phyloP scores from a whole-genome alignment of 1,140 invertebrate species.

The Diorhabda elongata region DNA sequence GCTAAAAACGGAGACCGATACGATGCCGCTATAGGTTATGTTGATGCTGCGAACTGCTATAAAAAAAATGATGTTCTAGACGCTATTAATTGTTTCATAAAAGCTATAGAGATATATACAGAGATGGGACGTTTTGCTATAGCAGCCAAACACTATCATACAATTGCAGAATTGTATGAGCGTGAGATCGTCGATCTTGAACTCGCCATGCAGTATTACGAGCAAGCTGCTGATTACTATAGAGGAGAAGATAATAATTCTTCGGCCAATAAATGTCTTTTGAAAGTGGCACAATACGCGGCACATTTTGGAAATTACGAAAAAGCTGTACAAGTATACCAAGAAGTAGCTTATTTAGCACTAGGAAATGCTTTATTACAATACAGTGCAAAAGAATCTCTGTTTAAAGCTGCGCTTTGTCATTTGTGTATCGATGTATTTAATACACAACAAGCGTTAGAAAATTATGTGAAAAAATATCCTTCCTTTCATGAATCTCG shows the following conservation, averaged over 20 bases:
- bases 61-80: conserved; percentile 92
- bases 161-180: conserved; percentile 97
- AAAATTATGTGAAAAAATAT: conserved; percentile 90
- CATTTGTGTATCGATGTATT: conserved; percentile 93
- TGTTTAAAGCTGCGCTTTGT: conserved; percentile 91
- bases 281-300: conserved; percentile 96
- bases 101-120: conserved; percentile 97
- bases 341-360: conserved; percentile 87
- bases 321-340: conserved; percentile 96
- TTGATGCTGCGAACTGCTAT: conserved; percentile 96
- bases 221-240: conserved; percentile 96
- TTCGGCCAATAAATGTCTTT: conserved; percentile 95
- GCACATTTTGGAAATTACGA: conserved; percentile 96
- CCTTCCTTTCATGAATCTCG: conserved; percentile 94
- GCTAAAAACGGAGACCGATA: conserved; percentile 82
- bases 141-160: conserved; percentile 97
- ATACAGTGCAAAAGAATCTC: conserved; percentile 98
- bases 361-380: conserved; percentile 94
- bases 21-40: conserved; percentile 90
- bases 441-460: conserved; percentile 90
- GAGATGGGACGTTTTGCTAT: conserved; percentile 98
- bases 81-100: conserved; percentile 86
- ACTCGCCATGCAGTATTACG: conserved; percentile 87
- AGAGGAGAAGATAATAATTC: conserved; percentile 86
- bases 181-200: conserved; percentile 87